Evolutionary conservation across 1,140 invertebrate genomes (phyloP).

Genomic region (Anastrepha ludens): DNA sequence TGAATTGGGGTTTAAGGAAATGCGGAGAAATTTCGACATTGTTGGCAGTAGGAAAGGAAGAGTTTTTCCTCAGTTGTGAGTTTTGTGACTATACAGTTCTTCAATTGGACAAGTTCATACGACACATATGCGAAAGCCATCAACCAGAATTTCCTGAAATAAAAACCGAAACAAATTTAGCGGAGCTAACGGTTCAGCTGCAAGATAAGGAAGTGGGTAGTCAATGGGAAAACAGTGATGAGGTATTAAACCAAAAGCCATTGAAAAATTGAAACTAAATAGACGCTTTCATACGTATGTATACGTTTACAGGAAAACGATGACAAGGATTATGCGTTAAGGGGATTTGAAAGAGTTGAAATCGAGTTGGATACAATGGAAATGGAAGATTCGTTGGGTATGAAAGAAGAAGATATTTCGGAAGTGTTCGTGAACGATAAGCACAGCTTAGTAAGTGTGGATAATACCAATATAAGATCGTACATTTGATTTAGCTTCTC

Average conservation of each 20-base stretch:
- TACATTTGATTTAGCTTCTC: too few relatives aligned
- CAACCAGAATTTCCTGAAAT: background rate
- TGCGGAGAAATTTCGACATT: constrained; percentile 25
- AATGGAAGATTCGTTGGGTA: background rate
- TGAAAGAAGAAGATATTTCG: constrained; percentile 1
- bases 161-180: background rate
- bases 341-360: background rate
- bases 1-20: background rate
- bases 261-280: background rate
- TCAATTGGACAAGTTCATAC: background rate
- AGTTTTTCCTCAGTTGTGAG: constrained; percentile 17
- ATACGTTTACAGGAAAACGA: background rate
- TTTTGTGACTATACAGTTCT: constrained; percentile 12
- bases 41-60: background rate
- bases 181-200: background rate
- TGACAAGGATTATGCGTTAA: background rate
- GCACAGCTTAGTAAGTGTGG: too few relatives aligned
- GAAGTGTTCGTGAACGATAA: background rate
- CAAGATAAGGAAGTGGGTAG: background rate
- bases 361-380: background rate
- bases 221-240: background rate
- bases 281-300: background rate
- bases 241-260: background rate
- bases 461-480: too few relatives aligned
- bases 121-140: background rate